Conservation (phyloP, 2,113 vertebrate species). For the Myotis brandtii region DNA sequence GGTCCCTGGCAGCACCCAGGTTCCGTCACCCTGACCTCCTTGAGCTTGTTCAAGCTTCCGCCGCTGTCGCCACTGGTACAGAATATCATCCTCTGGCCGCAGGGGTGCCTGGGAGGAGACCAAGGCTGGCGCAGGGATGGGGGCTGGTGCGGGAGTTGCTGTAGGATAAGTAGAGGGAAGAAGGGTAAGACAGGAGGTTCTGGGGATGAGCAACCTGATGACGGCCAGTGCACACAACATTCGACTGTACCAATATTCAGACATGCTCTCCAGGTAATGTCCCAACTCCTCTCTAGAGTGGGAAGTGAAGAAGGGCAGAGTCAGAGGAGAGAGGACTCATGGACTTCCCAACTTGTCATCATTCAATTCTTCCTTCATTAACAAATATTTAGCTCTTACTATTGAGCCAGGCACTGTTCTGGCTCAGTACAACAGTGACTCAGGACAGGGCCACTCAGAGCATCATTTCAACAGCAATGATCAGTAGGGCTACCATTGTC, state of each 20-base stretch:
- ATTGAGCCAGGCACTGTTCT: not conserved
- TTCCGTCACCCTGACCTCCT: constrained; percentile 66
- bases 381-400: not conserved
- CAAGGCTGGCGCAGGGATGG: not conserved
- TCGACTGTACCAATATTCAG: not conserved
- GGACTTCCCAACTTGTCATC: not conserved
- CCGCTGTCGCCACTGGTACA: constrained; percentile 93
- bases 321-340: not conserved
- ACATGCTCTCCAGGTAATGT: not conserved
- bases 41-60: constrained; percentile 90
- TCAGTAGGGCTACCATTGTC: not conserved
- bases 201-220: not conserved
- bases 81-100: constrained; percentile 91
- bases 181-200: not conserved
- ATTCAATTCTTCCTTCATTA: constrained; percentile 1
- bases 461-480: not conserved
- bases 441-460: not conserved
- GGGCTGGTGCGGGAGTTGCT: constrained; percentile 17
- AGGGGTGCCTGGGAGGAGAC: constrained; percentile 35
- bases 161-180: not conserved
- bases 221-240: not conserved
- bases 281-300: not conserved
- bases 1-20: constrained; percentile 38
- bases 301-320: not conserved
- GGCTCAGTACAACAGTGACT: not conserved